Evolutionary conservation across 2,888 invertebrate genomes (phyloP).

Genomic region (Cataglyphis livida): DNA sequence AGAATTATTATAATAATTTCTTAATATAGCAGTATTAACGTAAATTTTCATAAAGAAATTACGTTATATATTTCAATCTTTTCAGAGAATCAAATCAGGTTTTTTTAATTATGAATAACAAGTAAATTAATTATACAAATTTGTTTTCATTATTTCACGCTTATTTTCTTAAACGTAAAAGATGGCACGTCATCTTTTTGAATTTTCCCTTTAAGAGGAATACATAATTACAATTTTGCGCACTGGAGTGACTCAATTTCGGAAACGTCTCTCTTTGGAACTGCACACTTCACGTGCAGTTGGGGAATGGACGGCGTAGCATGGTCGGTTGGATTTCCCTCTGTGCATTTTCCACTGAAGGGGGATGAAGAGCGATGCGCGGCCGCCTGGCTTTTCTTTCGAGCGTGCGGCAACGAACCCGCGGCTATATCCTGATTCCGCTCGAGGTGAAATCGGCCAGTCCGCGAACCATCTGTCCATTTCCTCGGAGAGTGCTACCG

Average conservation of each 20-base stretch:
- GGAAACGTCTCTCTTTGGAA: conserved; percentile 9
- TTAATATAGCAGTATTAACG: neutral
- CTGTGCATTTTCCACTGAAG: conserved; percentile 48
- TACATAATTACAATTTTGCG: conserved; percentile 41
- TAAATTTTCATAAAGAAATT: neutral
- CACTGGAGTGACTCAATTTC: conserved; percentile 38
- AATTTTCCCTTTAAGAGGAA: conserved; percentile 6
- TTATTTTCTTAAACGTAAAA: neutral
- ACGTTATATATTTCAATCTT: neutral
- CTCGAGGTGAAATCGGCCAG: conserved; percentile 70
- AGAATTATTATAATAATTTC: neutral
- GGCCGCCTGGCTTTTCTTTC: conserved; percentile 66
- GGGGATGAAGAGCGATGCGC: conserved; percentile 29
- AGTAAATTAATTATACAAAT: neutral
- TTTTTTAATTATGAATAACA: conserved; percentile 4
- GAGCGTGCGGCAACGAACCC: conserved; percentile 65
- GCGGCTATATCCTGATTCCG: conserved; percentile 73
- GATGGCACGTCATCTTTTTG: neutral
- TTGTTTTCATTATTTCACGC: neutral
- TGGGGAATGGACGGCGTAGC: conserved; percentile 27
- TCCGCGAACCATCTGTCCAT: conserved; percentile 77
- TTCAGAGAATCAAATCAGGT: neutral
- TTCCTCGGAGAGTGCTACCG: conserved; percentile 76
- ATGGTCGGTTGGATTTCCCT: conserved; percentile 46
- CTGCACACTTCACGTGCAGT: conserved; percentile 30